Conservation (phyloP, 2,113 vertebrate species). For the Natator depressus region DNA sequence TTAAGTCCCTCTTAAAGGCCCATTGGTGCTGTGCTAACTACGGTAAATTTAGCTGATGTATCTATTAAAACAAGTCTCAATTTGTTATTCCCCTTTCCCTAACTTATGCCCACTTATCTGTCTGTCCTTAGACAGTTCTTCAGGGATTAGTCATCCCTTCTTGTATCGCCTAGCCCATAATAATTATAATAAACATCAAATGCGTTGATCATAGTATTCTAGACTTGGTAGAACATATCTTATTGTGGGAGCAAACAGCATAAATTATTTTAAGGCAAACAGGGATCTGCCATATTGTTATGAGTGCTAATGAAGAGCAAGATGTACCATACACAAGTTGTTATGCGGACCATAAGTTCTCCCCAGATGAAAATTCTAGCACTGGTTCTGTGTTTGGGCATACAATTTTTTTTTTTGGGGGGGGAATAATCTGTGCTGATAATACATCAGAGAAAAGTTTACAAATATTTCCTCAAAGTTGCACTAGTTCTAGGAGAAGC, state of each 20-base stretch:
- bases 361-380: not conserved
- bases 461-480: not conserved
- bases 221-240: not conserved
- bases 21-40: not conserved
- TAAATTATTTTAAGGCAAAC: not conserved
- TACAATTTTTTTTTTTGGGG: not conserved
- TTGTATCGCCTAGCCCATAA: not conserved
- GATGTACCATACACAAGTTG: not conserved
- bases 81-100: not conserved
- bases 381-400: not conserved
- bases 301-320: not conserved
- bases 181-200: not conserved
- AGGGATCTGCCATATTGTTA: not conserved
- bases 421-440: not conserved
- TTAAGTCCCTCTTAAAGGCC: not conserved
- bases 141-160: not conserved
- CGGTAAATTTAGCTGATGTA: not conserved
- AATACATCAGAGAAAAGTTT: not conserved
- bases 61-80: not conserved
- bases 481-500: not conserved
- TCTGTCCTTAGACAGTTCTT: not conserved
- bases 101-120: not conserved
- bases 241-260: not conserved
- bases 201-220: not conserved
- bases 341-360: not conserved